phyloP scores from a whole-genome alignment of 2,888 invertebrate genomes.

The Autographa gamma region DNA sequence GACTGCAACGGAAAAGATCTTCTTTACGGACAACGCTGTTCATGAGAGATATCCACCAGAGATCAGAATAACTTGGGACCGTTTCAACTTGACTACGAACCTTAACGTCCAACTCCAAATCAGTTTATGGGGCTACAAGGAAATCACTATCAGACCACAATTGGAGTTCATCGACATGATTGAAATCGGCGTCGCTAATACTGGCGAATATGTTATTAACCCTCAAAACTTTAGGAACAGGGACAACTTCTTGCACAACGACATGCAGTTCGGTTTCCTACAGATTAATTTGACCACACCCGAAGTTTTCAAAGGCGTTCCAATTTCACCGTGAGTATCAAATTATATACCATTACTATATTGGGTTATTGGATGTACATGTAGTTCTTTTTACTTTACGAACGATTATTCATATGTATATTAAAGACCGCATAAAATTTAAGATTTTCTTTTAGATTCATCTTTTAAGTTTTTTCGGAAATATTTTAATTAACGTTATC shows the following conservation, averaged over 20 bases:
- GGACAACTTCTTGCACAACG: slow-evolving; percentile 91
- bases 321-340: slow-evolving; percentile 92
- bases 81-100: slow-evolving; percentile 95
- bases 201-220: slow-evolving; percentile 92
- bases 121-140: slow-evolving; percentile 96
- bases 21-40: slow-evolving; percentile 92
- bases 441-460: too few relatives aligned
- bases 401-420: too few relatives aligned
- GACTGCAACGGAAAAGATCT: slow-evolving; percentile 95
- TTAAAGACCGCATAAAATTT: too few relatives aligned
- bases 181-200: slow-evolving; percentile 90
- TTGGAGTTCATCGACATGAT: slow-evolving; percentile 94
- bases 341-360: too few relatives aligned
- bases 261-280: slow-evolving; percentile 95
- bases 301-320: slow-evolving; percentile 89
- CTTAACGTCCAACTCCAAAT: slow-evolving; percentile 93
- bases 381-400: too few relatives aligned
- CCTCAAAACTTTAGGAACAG: slow-evolving; percentile 92
- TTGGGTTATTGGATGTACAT: too few relatives aligned
- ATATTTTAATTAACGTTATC: too few relatives aligned
- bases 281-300: slow-evolving; percentile 96
- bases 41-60: slow-evolving; percentile 93
- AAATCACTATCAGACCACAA: slow-evolving; percentile 94
- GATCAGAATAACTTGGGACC: slow-evolving; percentile 95
- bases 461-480: too few relatives aligned